These are phyloP conservation scores for Nineta flava DNA, from an alignment of 2,888 invertebrate genomes.

Conservation along the genomic window DNA sequence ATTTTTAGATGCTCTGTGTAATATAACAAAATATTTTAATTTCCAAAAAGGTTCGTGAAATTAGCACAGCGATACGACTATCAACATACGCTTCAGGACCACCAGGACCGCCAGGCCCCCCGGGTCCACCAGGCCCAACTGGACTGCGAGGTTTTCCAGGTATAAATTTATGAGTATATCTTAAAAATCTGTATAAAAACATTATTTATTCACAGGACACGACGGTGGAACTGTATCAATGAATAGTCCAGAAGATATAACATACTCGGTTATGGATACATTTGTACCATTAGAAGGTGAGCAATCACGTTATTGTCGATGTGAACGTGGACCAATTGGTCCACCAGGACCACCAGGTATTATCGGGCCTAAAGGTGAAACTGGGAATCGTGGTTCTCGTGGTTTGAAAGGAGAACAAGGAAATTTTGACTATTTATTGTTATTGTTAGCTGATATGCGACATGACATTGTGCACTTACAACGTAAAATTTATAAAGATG, in stretches of 20 bases:
- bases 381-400: conserved; percentile 37
- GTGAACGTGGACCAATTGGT: conserved; percentile 49
- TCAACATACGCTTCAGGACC: conserved; percentile 36
- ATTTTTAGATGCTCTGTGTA: too few relatives aligned
- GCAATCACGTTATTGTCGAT: conserved; percentile 33
- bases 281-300: conserved; percentile 32
- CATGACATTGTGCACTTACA: conserved; percentile 47
- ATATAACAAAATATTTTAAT: too few relatives aligned
- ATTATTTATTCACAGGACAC: conserved; percentile 10
- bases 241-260: conserved; percentile 28
- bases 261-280: conserved; percentile 39
- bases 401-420: conserved; percentile 44
- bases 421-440: conserved; percentile 44
- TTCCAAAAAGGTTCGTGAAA: conserved; percentile 28
- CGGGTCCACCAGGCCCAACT: conserved; percentile 29
- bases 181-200: not conserved
- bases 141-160: conserved; percentile 31
- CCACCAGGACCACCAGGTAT: conserved; percentile 42
- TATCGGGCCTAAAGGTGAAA: conserved; percentile 43
- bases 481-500: conserved; percentile 36
- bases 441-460: conserved; percentile 44
- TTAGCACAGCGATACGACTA: conserved; percentile 34
- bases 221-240: conserved; percentile 15
- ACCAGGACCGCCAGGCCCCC: conserved; percentile 31
- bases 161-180: conserved; percentile 13